Conservation (phyloP, 2,113 vertebrate genomes). For the Turdus rufiventris region DNA sequence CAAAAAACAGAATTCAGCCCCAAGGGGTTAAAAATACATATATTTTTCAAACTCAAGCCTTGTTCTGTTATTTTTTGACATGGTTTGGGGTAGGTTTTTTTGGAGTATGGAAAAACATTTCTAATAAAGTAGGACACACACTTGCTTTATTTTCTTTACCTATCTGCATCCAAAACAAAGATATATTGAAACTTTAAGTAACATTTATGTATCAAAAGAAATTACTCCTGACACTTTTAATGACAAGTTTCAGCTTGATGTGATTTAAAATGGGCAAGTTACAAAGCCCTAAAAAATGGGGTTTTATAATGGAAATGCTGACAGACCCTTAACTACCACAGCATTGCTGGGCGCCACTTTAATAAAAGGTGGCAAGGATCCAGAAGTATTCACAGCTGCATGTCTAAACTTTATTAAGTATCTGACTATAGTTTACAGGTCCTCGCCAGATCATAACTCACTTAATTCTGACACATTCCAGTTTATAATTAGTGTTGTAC, state of each 20-base stretch:
- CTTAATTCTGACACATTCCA: slow-evolving; percentile 75
- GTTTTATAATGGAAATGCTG: slow-evolving; percentile 68
- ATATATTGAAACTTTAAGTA: not conserved
- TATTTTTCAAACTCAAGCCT: not conserved
- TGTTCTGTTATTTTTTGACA: not conserved
- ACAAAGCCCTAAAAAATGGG: slow-evolving; percentile 40
- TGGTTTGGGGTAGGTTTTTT: not conserved
- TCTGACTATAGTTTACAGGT: slow-evolving; percentile 74
- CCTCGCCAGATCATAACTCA: slow-evolving; percentile 72
- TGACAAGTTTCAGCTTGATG: slow-evolving; percentile 65
- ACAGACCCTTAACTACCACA: slow-evolving; percentile 63
- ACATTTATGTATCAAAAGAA: slow-evolving; percentile 2
- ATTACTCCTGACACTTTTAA: slow-evolving; percentile 27
- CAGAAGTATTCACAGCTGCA: slow-evolving; percentile 73
- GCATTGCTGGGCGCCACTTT: slow-evolving; percentile 66
- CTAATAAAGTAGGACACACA: not conserved
- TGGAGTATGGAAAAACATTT: not conserved
- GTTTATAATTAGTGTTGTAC: slow-evolving; percentile 71
- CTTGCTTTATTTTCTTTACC: not conserved
- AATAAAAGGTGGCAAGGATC: slow-evolving; percentile 74
- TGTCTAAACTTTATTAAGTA: slow-evolving; percentile 77
- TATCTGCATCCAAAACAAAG: not conserved
- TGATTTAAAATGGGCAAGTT: slow-evolving; percentile 51
- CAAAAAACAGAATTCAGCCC: not conserved
- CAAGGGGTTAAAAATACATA: not conserved